phyloP scores from a whole-genome alignment of 2,797 vertebrate species.

The Brachymystax lenok region DNA sequence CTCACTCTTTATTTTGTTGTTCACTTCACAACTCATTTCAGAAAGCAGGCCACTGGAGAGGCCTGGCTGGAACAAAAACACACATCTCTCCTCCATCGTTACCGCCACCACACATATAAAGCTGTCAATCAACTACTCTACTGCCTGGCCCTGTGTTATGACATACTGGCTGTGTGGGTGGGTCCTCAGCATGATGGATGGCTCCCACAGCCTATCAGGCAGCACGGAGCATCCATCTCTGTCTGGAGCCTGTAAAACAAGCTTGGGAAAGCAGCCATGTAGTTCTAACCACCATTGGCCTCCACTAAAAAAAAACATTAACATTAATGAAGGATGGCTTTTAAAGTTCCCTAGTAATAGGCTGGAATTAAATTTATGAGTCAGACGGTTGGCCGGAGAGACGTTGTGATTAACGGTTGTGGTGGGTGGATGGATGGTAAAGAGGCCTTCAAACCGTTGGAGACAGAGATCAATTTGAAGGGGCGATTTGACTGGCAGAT shows the following conservation, averaged over 20 bases:
- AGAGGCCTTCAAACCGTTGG: too few species aligned
- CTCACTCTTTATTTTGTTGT: conserved; percentile 73
- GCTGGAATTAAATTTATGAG: conserved; percentile 71
- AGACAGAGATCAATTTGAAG: conserved; percentile 21
- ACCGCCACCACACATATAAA: conserved; percentile 66
- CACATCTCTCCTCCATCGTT: conserved; percentile 66
- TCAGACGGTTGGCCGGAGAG: conserved; percentile 73
- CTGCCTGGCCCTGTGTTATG: conserved; percentile 69
- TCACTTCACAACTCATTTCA: conserved; percentile 76
- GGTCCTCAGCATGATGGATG: conserved; percentile 74
- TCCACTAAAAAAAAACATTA: conserved; percentile 47
- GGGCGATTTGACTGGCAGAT: conserved; percentile 41
- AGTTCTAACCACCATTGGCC: too few species aligned
- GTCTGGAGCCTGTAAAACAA: conserved; percentile 75
- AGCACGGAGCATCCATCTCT: conserved; percentile 70
- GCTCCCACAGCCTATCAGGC: conserved; percentile 72
- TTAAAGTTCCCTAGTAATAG: conserved; percentile 79
- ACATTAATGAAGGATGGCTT: conserved; percentile 82
- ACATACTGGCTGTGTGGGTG: conserved; percentile 73
- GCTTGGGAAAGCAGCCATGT: too few species aligned
- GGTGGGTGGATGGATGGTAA: conserved; percentile 40
- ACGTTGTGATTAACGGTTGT: conserved; percentile 72
- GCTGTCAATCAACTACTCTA: conserved; percentile 74
- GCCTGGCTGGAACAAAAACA: conserved; percentile 64
- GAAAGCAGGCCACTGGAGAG: conserved; percentile 49